Conservation (phyloP, 2,888 invertebrate species). For the Oligia strigilis region DNA sequence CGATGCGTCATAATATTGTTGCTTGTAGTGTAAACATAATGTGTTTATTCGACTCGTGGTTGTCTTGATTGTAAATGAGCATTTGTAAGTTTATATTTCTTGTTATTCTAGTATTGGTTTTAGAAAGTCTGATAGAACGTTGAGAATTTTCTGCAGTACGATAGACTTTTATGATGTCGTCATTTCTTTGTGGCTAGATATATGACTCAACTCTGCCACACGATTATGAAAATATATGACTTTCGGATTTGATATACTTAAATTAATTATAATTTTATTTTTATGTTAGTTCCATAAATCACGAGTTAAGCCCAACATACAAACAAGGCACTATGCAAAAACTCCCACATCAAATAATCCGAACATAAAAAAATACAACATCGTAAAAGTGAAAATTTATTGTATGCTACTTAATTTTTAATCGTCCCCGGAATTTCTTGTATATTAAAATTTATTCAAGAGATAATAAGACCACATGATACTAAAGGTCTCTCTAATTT, state of each 20-base stretch:
- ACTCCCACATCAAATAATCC: slow-evolving; percentile 40
- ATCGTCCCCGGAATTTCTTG: slow-evolving; percentile 66
- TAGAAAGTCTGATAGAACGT: slow-evolving; percentile 6
- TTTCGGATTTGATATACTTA: neutral
- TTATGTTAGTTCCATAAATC: slow-evolving; percentile 37
- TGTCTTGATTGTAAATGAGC: slow-evolving; percentile 62
- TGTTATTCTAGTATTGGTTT: slow-evolving; percentile 37
- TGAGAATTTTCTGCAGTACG: neutral
- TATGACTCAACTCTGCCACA: neutral
- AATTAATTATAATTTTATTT: slow-evolving; percentile 24
- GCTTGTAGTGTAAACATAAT: slow-evolving; percentile 63
- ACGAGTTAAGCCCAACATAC: slow-evolving; percentile 18
- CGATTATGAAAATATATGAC: neutral
- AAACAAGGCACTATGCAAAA: slow-evolving; percentile 56
- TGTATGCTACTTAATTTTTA: slow-evolving; percentile 72
- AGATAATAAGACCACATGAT: slow-evolving; percentile 68
- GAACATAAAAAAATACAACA: slow-evolving; percentile 50
- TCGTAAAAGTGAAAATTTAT: slow-evolving; percentile 70
- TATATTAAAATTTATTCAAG: slow-evolving; percentile 68
- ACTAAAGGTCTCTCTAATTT: slow-evolving; percentile 75
- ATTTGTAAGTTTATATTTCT: slow-evolving; percentile 45
- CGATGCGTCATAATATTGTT: slow-evolving; percentile 76
- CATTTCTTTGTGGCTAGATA: neutral
- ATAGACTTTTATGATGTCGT: neutral
- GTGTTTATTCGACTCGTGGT: slow-evolving; percentile 60